Base-by-base conservation (phyloP, 2,113 vertebrate genomes). In the Lipophrys pholis region DNA sequence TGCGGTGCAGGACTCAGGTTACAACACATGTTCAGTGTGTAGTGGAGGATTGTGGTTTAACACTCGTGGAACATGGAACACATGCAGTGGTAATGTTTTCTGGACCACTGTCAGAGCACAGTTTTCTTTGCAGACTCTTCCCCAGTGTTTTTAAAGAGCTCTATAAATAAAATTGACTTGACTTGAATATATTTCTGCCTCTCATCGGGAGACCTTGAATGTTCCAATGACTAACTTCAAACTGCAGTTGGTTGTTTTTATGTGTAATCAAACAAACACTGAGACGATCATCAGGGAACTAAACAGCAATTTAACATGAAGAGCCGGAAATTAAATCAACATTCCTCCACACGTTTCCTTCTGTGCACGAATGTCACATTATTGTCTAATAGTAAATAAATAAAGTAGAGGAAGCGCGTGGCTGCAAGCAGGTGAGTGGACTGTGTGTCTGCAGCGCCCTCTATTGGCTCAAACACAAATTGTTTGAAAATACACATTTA, bases 371-470 rank as follows among this genome's bases (percentile, higher is more conserved):
- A 39, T 56, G 41, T 36, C 62, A 61, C 35, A 55, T 54, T 14
- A 45, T 9, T 52, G 51, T 7, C 6, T 67, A 45, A 64, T 14
- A 11, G 48, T 46, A 21, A 63, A 68, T 39, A 42, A 58, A 81
- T 50, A 36, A n/a, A n/a, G 21, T 30, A 4, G 21, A 30, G 21
- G 21, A 30, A 30, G 21, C 21, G 4, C 21, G 21, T 30, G 21
- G 39, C 12, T 21, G 51, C 3, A 17, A 38, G 48, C 5, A 8
- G 6, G 0, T 7, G 42, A 36, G 8, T 40, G 11, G 80, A 75
- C 14, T 21, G 50, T 79, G 57, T 76, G 78, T 42, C 57, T 84
- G 59, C 65, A 85, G 81, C 76, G 89, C 92, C 90, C 92, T 89
- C 93, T 93, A 81, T 81, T 88, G 92, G 6, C 39, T 7, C 67